Evolutionary conservation across 2,113 vertebrate genomes (phyloP).

Genomic region (Helogale parvula): DNA sequence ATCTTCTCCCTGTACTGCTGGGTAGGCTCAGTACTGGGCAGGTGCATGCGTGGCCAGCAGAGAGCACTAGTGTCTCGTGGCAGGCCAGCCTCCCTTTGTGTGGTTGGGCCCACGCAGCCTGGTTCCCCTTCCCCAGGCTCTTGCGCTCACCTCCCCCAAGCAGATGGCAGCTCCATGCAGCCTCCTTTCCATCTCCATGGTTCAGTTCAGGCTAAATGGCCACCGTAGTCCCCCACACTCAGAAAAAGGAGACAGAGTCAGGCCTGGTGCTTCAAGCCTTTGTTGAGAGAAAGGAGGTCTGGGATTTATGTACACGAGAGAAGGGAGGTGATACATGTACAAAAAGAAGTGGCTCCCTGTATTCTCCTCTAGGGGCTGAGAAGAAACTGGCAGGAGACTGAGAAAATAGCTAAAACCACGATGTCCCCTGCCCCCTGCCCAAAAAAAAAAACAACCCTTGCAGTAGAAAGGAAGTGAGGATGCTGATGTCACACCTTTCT

Average conservation of each 20-base stretch:
- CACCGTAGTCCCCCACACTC: background rate
- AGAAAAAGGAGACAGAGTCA: constrained; percentile 62
- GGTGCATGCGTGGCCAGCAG: constrained; percentile 27
- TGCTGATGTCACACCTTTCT: background rate
- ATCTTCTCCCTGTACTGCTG: background rate
- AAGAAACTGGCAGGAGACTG: constrained; percentile 11
- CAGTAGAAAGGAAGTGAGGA: background rate
- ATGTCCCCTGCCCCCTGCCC: background rate
- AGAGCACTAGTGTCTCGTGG: background rate
- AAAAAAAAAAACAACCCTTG: background rate
- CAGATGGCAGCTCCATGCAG: background rate
- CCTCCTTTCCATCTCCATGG: background rate
- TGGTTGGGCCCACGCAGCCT: background rate
- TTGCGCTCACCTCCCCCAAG: background rate
- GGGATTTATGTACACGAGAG: constrained; percentile 72
- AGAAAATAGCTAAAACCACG: background rate
- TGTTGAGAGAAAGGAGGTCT: constrained; percentile 55
- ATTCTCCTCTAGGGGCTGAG: background rate
- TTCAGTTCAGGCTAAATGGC: background rate
- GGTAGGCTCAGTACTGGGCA: background rate
- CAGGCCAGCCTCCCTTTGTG: constrained; percentile 39
- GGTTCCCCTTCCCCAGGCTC: background rate
- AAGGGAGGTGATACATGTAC: constrained; percentile 70
- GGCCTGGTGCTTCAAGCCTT: constrained; percentile 69
- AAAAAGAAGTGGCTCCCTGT: constrained; percentile 51